Percentiles rank a stretch among this genome's conserved stretches.
Evolutionary conservation across 2,888 invertebrate species (phyloP).

Genomic region (Drosophila planitibia): DNA sequence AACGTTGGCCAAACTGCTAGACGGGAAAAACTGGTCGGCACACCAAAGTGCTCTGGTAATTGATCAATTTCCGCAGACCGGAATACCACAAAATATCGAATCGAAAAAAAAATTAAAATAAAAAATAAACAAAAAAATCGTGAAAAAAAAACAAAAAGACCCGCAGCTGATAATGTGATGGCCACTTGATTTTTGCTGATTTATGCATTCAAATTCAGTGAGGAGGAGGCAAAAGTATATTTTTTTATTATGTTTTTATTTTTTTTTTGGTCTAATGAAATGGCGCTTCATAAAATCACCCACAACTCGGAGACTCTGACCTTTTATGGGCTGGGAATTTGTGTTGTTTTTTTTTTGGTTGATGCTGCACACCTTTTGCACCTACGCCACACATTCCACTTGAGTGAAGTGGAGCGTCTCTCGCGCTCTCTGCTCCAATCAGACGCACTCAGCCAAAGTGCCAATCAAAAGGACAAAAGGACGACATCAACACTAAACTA

Average conservation of each 20-base stretch:
- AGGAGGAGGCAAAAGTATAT: slow-evolving; percentile 13
- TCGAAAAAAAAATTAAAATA: slow-evolving; percentile 14
- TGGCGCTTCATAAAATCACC: slow-evolving; percentile 51
- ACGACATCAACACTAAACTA: slow-evolving; percentile 16
- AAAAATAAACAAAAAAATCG: neutral
- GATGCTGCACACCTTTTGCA: slow-evolving; percentile 28
- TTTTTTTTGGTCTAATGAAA: slow-evolving; percentile 60
- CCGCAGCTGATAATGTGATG: slow-evolving; percentile 66
- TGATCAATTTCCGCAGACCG: slow-evolving; percentile 78
- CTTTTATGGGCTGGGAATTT: slow-evolving; percentile 38
- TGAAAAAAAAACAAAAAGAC: slow-evolving; percentile 30
- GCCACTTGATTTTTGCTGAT: slow-evolving; percentile 70
- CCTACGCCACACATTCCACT: slow-evolving; percentile 59
- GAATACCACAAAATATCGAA: slow-evolving; percentile 25
- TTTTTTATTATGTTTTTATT: neutral
- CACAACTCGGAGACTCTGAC: slow-evolving; percentile 1
- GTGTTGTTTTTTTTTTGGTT: slow-evolving; percentile 1
- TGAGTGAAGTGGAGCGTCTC: slow-evolving; percentile 35
- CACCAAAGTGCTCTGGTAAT: slow-evolving; percentile 70
- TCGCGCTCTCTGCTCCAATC: slow-evolving; percentile 40
- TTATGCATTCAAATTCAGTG: slow-evolving; percentile 47
- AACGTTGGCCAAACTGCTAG: slow-evolving; percentile 48
- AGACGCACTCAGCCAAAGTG: slow-evolving; percentile 70
- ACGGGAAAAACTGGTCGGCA: slow-evolving; percentile 73
- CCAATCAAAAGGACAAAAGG: slow-evolving; percentile 66